These are phyloP conservation scores for Sandelia bainsii DNA, from an alignment of 2,797 vertebrate species.

Conservation along the genomic window DNA sequence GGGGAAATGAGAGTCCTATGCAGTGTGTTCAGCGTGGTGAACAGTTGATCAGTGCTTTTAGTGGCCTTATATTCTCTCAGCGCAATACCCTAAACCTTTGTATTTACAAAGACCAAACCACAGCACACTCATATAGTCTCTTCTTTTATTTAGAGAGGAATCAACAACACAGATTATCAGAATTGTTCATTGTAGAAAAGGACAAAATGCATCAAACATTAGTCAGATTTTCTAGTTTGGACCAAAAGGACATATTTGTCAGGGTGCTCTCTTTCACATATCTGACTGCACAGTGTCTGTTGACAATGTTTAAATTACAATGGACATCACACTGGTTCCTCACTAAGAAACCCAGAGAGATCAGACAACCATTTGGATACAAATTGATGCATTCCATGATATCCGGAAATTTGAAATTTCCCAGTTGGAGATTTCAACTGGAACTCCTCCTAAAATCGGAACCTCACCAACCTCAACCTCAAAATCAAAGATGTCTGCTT, in stretches of 20 bases:
- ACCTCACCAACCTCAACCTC: too few relatives aligned
- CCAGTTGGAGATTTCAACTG: too few relatives aligned
- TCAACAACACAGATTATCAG: neutral
- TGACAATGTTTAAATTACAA: conserved; percentile 3
- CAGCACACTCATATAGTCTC: neutral
- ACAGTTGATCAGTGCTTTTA: neutral
- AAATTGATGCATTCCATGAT: too few relatives aligned
- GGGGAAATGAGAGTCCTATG: too few relatives aligned
- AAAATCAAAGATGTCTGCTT: too few relatives aligned
- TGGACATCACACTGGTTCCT: conserved; percentile 10
- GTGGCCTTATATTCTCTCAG: neutral
- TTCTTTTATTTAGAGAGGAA: conserved; percentile 28
- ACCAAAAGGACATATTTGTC: neutral
- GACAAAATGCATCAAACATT: neutral
- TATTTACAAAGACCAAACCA: neutral
- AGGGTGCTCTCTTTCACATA: neutral
- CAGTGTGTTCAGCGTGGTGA: neutral
- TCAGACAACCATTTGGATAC: neutral
- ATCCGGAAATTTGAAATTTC: too few relatives aligned
- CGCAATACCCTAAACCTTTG: neutral
- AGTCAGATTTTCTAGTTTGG: neutral
- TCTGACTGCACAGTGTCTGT: conserved; percentile 13
- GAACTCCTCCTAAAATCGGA: too few relatives aligned
- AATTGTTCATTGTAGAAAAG: conserved; percentile 9
- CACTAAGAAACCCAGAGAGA: neutral